A percentile compares a stretch with the other conserved stretches of the same genome.
Conservation (phyloP, 2,888 invertebrate genomes). For the Xanthorhoe designata region DNA sequence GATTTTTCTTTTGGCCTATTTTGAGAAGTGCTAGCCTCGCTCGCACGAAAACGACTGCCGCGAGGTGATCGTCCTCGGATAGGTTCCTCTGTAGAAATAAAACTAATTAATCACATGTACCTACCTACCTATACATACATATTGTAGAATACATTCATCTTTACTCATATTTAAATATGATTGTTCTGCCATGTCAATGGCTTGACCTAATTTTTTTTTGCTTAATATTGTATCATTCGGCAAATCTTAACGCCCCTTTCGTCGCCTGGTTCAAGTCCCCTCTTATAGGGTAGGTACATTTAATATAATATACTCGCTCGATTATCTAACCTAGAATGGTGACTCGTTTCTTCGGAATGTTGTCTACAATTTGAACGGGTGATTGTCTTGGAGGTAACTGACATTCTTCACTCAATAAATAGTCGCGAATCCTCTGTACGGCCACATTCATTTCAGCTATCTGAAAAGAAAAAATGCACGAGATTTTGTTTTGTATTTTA, state of each 20-base stretch:
- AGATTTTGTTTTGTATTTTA: too few relatives aligned
- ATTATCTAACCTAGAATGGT: slow-evolving; percentile 61
- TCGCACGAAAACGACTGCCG: slow-evolving; percentile 8
- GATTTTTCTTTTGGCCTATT: slow-evolving; percentile 43
- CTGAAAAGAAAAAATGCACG: slow-evolving; percentile 49
- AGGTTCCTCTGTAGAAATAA: slow-evolving; percentile 31
- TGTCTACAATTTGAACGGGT: slow-evolving; percentile 51
- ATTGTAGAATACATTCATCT: too few relatives aligned
- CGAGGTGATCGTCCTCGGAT: slow-evolving; percentile 15
- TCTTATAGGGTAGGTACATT: too few relatives aligned
- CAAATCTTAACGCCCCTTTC: too few relatives aligned
- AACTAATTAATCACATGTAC: too few relatives aligned
- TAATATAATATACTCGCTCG: too few relatives aligned
- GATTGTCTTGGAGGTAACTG: slow-evolving; percentile 56
- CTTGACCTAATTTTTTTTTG: too few relatives aligned
- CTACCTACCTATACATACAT: too few relatives aligned
- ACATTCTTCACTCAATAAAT: slow-evolving; percentile 74
- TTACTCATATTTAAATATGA: too few relatives aligned
- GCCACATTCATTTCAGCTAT: slow-evolving; percentile 81
- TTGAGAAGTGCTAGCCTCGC: slow-evolving; percentile 60
- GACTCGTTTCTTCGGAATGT: slow-evolving; percentile 66
- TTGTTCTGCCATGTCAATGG: too few relatives aligned
- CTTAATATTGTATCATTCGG: too few relatives aligned
- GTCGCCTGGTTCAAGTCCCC: too few relatives aligned
- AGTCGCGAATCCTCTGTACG: slow-evolving; percentile 74